Conservation (phyloP, 2,113 vertebrate genomes). For the Pagrus major region DNA sequence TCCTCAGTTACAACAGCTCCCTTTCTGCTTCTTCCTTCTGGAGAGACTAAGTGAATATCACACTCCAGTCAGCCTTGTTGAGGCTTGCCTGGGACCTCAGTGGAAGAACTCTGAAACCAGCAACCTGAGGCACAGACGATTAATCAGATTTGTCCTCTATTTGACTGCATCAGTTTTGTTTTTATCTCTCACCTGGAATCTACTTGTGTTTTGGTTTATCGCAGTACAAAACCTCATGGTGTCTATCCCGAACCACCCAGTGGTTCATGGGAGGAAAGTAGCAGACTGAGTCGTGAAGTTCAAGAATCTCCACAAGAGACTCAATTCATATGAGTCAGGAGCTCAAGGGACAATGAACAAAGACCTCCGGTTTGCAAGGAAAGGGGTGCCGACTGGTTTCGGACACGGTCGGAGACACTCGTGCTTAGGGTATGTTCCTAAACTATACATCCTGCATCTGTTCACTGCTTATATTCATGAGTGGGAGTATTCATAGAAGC, state of each 20-base stretch:
- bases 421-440: slow-evolving; percentile 80
- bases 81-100: slow-evolving; percentile 54
- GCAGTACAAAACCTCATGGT: slow-evolving; percentile 15
- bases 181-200: slow-evolving; percentile 30
- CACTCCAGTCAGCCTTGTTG: slow-evolving; percentile 46
- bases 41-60: slow-evolving; percentile 42
- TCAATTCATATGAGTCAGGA: slow-evolving; percentile 33
- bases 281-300: slow-evolving; percentile 10
- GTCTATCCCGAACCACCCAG: background rate
- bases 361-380: slow-evolving; percentile 69
- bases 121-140: slow-evolving; percentile 22
- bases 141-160: slow-evolving; percentile 33
- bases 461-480: slow-evolving; percentile 14
- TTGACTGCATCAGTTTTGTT: slow-evolving; percentile 31
- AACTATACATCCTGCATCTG: slow-evolving; percentile 22
- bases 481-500: slow-evolving; percentile 28
- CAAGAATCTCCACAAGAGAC: background rate
- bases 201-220: slow-evolving; percentile 8
- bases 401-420: slow-evolving; percentile 81
- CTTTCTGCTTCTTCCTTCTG: slow-evolving; percentile 30
- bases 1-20: slow-evolving; percentile 25
- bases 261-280: slow-evolving; percentile 1
- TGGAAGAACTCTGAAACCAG: slow-evolving; percentile 36
- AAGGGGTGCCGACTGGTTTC: slow-evolving; percentile 59
- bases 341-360: slow-evolving; percentile 75